Evolutionary conservation across 2,888 invertebrate species (phyloP).

Genomic region (Lacanobia oleracea): DNA sequence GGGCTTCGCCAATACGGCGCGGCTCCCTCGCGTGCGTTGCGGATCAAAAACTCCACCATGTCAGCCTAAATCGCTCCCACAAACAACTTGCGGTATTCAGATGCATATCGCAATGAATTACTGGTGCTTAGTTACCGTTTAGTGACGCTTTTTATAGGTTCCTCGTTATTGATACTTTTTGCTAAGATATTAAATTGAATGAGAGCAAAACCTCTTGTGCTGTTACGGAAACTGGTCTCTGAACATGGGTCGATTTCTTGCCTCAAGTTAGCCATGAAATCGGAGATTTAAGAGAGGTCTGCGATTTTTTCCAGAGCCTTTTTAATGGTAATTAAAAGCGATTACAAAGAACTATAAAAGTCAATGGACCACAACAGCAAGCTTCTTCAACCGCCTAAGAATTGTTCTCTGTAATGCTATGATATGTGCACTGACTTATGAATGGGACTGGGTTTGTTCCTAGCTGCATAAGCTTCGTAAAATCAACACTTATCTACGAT

Average conservation of each 20-base stretch:
- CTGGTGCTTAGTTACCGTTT: constrained; percentile 72
- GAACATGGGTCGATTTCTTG: constrained; percentile 33
- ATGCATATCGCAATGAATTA: constrained; percentile 72
- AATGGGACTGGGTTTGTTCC: not conserved
- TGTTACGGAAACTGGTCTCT: constrained; percentile 40
- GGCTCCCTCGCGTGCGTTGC: constrained; percentile 57
- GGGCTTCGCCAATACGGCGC: constrained; percentile 52
- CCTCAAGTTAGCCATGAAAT: constrained; percentile 46
- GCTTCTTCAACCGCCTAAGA: constrained; percentile 35
- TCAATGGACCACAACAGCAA: constrained; percentile 39
- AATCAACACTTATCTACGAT: constrained; percentile 21
- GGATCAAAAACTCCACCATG: constrained; percentile 70
- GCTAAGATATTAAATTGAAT: constrained; percentile 50
- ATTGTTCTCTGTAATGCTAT: constrained; percentile 8
- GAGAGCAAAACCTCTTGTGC: constrained; percentile 53
- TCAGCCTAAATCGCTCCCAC: constrained; percentile 74
- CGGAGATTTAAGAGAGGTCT: constrained; percentile 27
- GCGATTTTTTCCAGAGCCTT: constrained; percentile 14
- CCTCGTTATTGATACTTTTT: constrained; percentile 57
- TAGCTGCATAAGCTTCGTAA: constrained; percentile 7
- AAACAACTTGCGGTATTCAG: constrained; percentile 72
- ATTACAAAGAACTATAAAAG: constrained; percentile 52
- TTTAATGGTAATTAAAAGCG: constrained; percentile 47
- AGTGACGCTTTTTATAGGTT: constrained; percentile 67
- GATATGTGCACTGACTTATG: constrained; percentile 9